Evolutionary conservation across 2,888 invertebrate genomes (phyloP), one percentile per base, ranked within the genome.

Genomic region (Metellina segmentata): DNA sequence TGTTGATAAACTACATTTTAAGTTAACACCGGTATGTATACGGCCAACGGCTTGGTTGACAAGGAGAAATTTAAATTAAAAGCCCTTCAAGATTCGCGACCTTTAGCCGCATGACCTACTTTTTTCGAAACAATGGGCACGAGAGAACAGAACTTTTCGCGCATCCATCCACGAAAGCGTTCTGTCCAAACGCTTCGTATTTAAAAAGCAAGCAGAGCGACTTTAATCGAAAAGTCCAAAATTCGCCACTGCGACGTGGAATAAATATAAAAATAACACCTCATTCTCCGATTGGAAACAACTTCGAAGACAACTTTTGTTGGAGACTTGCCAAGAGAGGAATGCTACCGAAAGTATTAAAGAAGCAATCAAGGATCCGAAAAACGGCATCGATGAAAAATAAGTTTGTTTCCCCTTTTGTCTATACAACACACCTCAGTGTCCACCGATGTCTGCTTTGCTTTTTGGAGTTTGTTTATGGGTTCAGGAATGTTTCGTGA

Each of bases 151-250:
- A 34, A 34, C 34, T 34, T 34, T 4, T 34, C 4, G 34, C 34
- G 34, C 61, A 0, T 61, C 61, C 61, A 7, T 16, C 61, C 61
- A 13, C 6, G 61, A 8, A 16, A 61, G 9, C 34, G 34, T 34
- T 34, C 34, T 34, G 1, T 34, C 4, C 34, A 34, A 6, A 7
- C 61, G 4, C 61, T 16, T 11, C 61, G 61, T 16, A 61, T 61
- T 61, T 16, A 61, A 61, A 61, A 61, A 11, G 61, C 34, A 34
- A 34, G 4, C 34, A 34, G 34, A 34, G 34, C 34, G 16, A 61
- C 61, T 61, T 61, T 61, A 61, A 61, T 61, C 61, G 61, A 61
- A 61, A 61, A 61, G 61, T 61, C 61, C 61, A 61, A 61, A 61
- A 61, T 9, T 61, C 61, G 61, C 61, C 34, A 34, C 34, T 34